phyloP scores from a whole-genome alignment of 2,113 vertebrate genomes.

The Saccopteryx leptura region DNA sequence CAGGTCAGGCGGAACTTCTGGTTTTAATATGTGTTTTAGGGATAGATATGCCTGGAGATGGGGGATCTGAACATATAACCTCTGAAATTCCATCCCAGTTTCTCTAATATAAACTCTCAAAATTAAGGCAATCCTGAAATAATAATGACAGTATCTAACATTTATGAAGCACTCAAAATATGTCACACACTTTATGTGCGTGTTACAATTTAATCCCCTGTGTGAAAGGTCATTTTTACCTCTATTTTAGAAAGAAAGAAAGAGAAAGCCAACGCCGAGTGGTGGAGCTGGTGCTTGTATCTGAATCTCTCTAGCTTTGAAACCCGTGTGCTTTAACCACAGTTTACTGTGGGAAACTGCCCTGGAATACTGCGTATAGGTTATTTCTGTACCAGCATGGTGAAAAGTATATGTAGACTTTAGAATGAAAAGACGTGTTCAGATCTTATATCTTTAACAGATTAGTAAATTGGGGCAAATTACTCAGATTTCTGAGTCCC shows the following conservation, averaged over 20 bases:
- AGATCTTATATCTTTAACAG: not conserved
- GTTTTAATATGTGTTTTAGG: slow-evolving; percentile 6
- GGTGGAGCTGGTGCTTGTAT: not conserved
- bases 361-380: not conserved
- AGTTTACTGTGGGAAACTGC: not conserved
- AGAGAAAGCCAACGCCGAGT: not conserved
- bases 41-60: not conserved
- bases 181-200: not conserved
- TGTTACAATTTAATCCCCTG: not conserved
- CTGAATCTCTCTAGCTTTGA: not conserved
- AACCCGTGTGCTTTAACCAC: not conserved
- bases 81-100: not conserved
- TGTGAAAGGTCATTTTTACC: not conserved
- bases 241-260: not conserved
- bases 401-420: not conserved
- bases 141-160: not conserved
- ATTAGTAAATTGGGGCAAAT: not conserved
- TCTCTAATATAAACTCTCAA: not conserved
- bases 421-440: not conserved
- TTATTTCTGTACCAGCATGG: not conserved
- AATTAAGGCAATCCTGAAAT: not conserved
- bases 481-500: not conserved
- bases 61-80: not conserved
- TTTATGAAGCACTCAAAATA: not conserved
- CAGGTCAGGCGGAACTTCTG: not conserved